A percentile compares a stretch with the other conserved stretches of the same genome.
These are phyloP conservation scores for Dimorphilus gyrociliatus DNA, from an alignment of 2,888 invertebrate genomes.

Conservation along the genomic window DNA sequence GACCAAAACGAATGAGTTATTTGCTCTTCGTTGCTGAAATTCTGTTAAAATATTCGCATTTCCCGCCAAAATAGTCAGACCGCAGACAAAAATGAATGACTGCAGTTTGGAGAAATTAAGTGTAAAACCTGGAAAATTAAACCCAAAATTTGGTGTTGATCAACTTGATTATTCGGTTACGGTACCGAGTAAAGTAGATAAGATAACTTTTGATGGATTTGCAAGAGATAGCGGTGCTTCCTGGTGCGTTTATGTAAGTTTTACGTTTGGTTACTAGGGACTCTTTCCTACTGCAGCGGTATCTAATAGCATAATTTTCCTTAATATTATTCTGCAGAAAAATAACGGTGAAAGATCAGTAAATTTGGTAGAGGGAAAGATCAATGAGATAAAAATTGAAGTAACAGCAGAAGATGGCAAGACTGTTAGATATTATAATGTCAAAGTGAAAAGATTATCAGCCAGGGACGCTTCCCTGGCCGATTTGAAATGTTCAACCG, in stretches of 20 bases:
- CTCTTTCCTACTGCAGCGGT: constrained; percentile 1
- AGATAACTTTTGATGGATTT: constrained; percentile 22
- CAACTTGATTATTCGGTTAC: constrained; percentile 25
- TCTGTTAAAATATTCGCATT: not conserved
- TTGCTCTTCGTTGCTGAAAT: no score
- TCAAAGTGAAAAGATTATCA: constrained; percentile 26
- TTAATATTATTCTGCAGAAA: constrained; percentile 13
- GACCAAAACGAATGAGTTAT: no score
- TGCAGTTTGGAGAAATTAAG: constrained; percentile 29
- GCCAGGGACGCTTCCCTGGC: constrained; percentile 30
- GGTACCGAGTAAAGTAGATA: constrained; percentile 23
- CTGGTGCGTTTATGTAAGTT: constrained; percentile 24
- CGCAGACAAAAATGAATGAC: constrained; percentile 37
- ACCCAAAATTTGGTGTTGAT: constrained; percentile 24
- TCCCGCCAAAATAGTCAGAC: no score
- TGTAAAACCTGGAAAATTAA: constrained; percentile 28
- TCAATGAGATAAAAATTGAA: constrained; percentile 32
- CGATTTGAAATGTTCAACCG: constrained; percentile 17
- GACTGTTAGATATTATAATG: constrained; percentile 24
- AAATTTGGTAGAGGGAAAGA: constrained; percentile 24
- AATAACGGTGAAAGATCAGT: constrained; percentile 26
- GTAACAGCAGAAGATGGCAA: constrained; percentile 34
- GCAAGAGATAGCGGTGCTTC: constrained; percentile 32
- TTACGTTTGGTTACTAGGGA: not conserved
- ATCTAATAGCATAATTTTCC: not conserved